Evolutionary conservation across 2,113 vertebrate genomes (phyloP).

Genomic region (Psammodynastes pulverulentus): DNA sequence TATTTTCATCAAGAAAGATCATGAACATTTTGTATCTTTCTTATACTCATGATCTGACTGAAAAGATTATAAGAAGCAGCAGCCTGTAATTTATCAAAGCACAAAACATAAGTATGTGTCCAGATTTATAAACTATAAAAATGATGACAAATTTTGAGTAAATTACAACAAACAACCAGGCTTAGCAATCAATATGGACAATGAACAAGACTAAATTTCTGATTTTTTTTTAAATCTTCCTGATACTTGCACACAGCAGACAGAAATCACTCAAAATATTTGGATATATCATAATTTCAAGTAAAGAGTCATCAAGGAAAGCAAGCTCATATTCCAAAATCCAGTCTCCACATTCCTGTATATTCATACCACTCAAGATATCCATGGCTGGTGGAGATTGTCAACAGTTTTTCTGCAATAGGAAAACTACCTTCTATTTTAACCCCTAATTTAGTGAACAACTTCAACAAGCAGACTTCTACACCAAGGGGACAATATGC

Average conservation of each 20-base stretch:
- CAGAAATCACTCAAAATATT: background rate
- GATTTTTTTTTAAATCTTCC: background rate
- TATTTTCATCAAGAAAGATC: constrained; percentile 12
- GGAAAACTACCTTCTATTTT: background rate
- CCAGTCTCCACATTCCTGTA: background rate
- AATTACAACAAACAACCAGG: background rate
- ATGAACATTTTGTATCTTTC: background rate
- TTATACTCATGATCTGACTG: background rate
- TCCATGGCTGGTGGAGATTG: background rate
- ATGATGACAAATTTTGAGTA: background rate
- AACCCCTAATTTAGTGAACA: background rate
- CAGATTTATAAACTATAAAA: background rate
- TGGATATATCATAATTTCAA: background rate
- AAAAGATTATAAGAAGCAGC: background rate
- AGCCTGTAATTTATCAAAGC: background rate
- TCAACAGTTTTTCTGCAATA: background rate
- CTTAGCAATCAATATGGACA: background rate
- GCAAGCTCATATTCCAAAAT: background rate
- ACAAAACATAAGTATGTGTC: background rate
- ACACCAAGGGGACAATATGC: background rate
- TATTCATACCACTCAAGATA: background rate
- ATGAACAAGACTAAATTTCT: background rate
- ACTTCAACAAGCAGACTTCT: background rate
- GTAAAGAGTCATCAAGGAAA: background rate
- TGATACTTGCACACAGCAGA: background rate